phyloP scores from a whole-genome alignment of 2,797 vertebrate species.

The Siniperca obscura region DNA sequence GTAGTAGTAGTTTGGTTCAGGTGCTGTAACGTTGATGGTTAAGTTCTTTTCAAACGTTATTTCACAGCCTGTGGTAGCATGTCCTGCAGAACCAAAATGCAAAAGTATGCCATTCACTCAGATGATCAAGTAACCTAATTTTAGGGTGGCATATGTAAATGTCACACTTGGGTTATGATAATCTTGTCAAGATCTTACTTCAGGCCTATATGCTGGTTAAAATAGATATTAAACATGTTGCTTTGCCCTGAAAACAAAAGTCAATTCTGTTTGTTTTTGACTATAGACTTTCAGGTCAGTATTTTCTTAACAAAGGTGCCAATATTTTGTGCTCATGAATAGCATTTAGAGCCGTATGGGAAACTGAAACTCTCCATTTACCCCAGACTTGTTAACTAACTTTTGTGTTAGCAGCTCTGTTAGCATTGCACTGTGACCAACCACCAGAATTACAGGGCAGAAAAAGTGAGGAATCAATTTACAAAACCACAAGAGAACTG shows the following conservation, averaged over 20 bases:
- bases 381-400: background rate
- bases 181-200: background rate
- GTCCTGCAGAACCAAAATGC: conserved; percentile 13
- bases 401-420: background rate
- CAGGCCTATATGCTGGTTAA: background rate
- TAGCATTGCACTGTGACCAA: background rate
- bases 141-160: background rate
- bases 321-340: background rate
- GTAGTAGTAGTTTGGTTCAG: conserved; percentile 39
- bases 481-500: background rate
- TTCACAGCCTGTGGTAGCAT: conserved; percentile 16
- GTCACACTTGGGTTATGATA: background rate
- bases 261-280: background rate
- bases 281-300: background rate
- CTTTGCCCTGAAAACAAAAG: no score
- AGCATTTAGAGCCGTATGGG: background rate
- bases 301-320: background rate
- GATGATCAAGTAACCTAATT: background rate
- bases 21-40: conserved; percentile 7
- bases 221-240: background rate
- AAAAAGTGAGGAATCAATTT: background rate
- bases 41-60: conserved; percentile 39
- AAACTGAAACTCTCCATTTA: conserved; percentile 9
- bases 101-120: background rate
- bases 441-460: background rate